Evolutionary conservation across 2,797 vertebrate species (phyloP).

Genomic region (Etheostoma nigrum): DNA sequence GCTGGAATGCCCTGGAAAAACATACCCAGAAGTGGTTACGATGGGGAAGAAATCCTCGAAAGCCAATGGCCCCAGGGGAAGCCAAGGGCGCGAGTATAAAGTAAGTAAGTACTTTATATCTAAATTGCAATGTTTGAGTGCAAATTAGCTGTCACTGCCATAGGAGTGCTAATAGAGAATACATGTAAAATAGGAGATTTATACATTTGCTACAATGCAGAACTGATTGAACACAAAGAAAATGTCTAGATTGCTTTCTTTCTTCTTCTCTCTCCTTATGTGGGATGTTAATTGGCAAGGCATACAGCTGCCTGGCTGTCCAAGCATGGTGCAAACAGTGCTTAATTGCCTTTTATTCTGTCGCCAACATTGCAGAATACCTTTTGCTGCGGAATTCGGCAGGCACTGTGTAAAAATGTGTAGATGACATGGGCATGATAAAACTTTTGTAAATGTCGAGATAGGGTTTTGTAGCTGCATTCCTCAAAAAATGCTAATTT

Average conservation of each 20-base stretch:
- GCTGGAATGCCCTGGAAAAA: slow-evolving; percentile 16
- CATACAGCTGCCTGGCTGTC: slow-evolving; percentile 59
- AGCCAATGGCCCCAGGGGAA: slow-evolving; percentile 38
- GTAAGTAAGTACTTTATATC: slow-evolving; percentile 56
- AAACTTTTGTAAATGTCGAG: slow-evolving; percentile 64
- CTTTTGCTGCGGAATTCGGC: slow-evolving; percentile 59
- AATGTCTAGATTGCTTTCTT: slow-evolving; percentile 37
- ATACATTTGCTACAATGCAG: slow-evolving; percentile 49
- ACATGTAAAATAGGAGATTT: slow-evolving; percentile 54
- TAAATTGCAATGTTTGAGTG: slow-evolving; percentile 63
- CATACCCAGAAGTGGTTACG: slow-evolving; percentile 20
- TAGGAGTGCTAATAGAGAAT: slow-evolving; percentile 43
- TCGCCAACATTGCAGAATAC: slow-evolving; percentile 69
- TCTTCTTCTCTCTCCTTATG: slow-evolving; percentile 39
- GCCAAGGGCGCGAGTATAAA: slow-evolving; percentile 25
- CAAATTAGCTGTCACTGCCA: slow-evolving; percentile 72
- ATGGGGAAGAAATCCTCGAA: slow-evolving; percentile 29
- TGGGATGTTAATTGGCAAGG: slow-evolving; percentile 79
- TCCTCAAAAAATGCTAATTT: slow-evolving; percentile 70
- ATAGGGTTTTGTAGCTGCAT: slow-evolving; percentile 76
- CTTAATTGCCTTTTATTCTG: slow-evolving; percentile 78
- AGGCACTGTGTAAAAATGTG: slow-evolving; percentile 58
- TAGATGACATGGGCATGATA: slow-evolving; percentile 46
- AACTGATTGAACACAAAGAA: slow-evolving; percentile 61
- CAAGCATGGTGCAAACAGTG: slow-evolving; percentile 68